Evolutionary conservation across 2,113 vertebrate species (phyloP).

Genomic region (Casuarius casuarius): DNA sequence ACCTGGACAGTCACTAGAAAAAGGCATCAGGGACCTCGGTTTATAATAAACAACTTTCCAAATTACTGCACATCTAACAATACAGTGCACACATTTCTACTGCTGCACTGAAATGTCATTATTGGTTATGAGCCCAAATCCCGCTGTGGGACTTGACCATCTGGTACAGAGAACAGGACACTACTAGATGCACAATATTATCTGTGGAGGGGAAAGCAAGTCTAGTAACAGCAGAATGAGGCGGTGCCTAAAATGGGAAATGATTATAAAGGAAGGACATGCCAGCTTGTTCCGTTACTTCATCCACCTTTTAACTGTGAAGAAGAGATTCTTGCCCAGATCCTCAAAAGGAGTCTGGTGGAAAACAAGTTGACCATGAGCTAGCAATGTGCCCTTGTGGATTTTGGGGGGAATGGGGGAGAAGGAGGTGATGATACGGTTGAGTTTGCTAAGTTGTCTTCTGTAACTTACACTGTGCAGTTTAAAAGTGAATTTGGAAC

Average conservation of each 20-base stretch:
- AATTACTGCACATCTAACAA: neutral
- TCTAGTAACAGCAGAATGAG: neutral
- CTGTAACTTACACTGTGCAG: neutral
- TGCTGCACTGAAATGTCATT: slow-evolving; percentile 8
- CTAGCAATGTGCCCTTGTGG: neutral
- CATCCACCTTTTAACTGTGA: neutral
- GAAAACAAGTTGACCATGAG: neutral
- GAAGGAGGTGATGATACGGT: neutral
- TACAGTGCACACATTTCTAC: neutral
- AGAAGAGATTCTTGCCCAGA: neutral
- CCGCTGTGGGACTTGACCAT: slow-evolving; percentile 24
- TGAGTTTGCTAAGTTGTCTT: neutral
- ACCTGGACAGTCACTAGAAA: neutral
- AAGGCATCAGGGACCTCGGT: neutral
- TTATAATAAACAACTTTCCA: slow-evolving; percentile 13
- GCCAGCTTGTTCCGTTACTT: neutral
- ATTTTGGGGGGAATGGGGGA: neutral
- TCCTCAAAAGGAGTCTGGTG: neutral
- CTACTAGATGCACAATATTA: neutral
- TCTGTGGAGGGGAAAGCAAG: neutral
- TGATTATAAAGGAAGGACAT: neutral
- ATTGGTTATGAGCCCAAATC: slow-evolving; percentile 47
- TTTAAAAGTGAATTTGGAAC: neutral
- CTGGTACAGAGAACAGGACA: neutral
- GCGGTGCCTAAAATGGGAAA: neutral